Base-by-base conservation (phyloP, 2,797 vertebrate genomes). In the Carduelis carduelis region DNA sequence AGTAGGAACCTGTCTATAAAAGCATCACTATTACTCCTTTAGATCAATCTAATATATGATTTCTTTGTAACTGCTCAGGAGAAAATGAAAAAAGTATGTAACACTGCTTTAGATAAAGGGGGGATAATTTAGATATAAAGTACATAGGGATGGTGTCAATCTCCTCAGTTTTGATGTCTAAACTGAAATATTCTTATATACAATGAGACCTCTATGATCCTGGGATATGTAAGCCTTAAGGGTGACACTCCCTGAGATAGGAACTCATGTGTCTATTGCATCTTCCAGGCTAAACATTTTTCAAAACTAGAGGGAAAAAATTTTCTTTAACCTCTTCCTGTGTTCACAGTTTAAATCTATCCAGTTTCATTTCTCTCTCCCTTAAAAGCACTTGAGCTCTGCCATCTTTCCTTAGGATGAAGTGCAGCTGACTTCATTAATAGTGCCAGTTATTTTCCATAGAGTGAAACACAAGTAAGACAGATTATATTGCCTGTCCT, bases 401-500 rank as follows among this genome's bases (percentile, higher is more conserved):
- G 63, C 80, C 70, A 82, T 88, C 74, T 95, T 94, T 94, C 60
- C 85, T 88, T 87, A 92, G 44, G 41, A 89, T 95, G 89, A 92
- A 93, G 75, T 76, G 76, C 79, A 96, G 87, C 7, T 95, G 75
- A 71, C 56, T 83, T 95, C 94, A 83, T 91, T 95, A 93, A 56
- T 17, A 69, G 79, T 83, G 84, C 82, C 87, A 91, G 79, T 59
- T 90, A 76, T 50, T 95, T 96, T 96, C 93, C 95, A 83, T 85
- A 93, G 89, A 95, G 79, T 94, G 86, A 94, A 95, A 92, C 66
- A 90, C 78, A 68, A 91, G 74, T 34, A 50, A 92, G 24, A 56
- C 28, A 79, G 83, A 95, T 95, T 87, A 77, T 90, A 32, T 87
- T 95, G 78, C 81, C 60, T 94, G 93, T 93, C 93, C 94, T 97